These are phyloP conservation scores for Halisarca cf. caerulea DNA, from an alignment of 37 sponge, comb jelly and placozoan species.

Conservation along the genomic window DNA sequence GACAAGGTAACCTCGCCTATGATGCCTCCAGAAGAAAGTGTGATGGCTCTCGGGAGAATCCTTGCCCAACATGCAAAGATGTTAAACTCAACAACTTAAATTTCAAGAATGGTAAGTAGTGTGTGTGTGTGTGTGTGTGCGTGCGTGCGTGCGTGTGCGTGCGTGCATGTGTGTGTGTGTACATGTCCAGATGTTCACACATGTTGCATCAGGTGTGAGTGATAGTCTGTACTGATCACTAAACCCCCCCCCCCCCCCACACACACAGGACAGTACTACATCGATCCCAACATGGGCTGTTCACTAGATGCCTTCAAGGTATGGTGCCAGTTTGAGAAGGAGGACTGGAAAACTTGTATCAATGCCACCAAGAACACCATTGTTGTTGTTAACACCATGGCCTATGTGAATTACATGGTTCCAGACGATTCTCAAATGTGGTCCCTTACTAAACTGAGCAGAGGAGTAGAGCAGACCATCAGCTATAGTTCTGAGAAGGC, in stretches of 20 bases:
- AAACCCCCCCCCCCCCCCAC: not conserved
- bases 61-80: slow-evolving; percentile 21
- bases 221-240: no score
- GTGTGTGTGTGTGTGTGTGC: not conserved
- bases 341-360: not conserved
- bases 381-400: no score
- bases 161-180: no score
- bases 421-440: slow-evolving; percentile 5
- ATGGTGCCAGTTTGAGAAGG: not conserved
- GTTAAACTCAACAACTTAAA: not conserved
- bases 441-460: not conserved
- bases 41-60: slow-evolving; percentile 13
- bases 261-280: not conserved
- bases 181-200: no score
- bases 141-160: not conserved
- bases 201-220: no score
- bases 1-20: not conserved
- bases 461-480: not conserved
- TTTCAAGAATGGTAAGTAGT: no score
- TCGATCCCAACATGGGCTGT: slow-evolving; percentile 25
- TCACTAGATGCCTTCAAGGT: not conserved
- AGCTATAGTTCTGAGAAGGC: no score
- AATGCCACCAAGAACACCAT: not conserved
- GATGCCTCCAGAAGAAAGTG: not conserved
- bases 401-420: not conserved